Percentiles rank a stretch among this genome's conserved stretches.
Evolutionary conservation across 2,888 invertebrate genomes (phyloP).

Genomic region (Dolichomitus sp.): DNA sequence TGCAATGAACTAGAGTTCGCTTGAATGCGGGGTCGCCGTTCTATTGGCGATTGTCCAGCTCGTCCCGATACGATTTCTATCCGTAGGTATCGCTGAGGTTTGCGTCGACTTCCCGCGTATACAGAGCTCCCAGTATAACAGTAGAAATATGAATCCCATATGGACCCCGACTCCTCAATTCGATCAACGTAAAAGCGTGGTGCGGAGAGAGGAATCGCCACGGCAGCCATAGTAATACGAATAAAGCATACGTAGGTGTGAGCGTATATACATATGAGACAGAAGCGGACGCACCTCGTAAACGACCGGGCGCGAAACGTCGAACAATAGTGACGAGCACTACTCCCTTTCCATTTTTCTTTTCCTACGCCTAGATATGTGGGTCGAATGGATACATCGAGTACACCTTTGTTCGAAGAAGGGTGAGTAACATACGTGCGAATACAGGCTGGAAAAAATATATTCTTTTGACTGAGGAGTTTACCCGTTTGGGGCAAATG

Average conservation of each 20-base stretch:
- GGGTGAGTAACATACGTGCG: background rate
- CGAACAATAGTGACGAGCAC: constrained; percentile 32
- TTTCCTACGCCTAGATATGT: background rate
- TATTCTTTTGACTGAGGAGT: background rate
- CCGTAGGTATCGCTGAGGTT: constrained; percentile 9
- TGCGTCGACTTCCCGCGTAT: background rate
- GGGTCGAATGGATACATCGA: constrained; percentile 11
- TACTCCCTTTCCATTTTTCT: background rate
- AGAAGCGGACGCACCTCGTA: constrained; percentile 16
- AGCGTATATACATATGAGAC: background rate
- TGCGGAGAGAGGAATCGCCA: background rate
- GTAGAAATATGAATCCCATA: constrained; percentile 41
- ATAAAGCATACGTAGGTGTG: background rate
- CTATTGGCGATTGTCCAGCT: constrained; percentile 30
- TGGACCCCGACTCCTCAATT: constrained; percentile 46
- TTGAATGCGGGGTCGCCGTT: constrained; percentile 20
- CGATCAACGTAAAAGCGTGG: constrained; percentile 31
- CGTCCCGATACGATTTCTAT: constrained; percentile 13
- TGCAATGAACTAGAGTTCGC: background rate
- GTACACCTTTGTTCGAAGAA: background rate
- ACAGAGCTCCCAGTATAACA: background rate
- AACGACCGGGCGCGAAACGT: constrained; percentile 13
- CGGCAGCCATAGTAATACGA: constrained; percentile 1
- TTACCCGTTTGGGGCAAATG: background rate
- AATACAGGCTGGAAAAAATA: constrained; percentile 13